Percentiles rank a stretch among this genome's conserved stretches.
Evolutionary conservation across 2,797 vertebrate genomes (phyloP).

Genomic region (Astyanax mexicanus): DNA sequence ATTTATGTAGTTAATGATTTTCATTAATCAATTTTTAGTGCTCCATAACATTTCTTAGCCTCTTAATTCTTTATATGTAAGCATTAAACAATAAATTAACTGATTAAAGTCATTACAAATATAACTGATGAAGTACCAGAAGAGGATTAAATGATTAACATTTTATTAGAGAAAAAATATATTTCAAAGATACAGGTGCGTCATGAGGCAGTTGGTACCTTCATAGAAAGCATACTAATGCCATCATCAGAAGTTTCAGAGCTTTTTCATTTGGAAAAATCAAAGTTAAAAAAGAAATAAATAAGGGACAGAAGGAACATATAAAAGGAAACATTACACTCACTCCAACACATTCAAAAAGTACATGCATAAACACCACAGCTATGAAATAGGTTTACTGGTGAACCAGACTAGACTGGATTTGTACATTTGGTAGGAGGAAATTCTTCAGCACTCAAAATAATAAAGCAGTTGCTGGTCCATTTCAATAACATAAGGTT

Average conservation of each 20-base stretch:
- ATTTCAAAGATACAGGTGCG: neutral
- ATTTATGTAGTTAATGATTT: too few relatives aligned
- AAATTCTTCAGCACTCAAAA: neutral
- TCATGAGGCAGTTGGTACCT: conserved; percentile 63
- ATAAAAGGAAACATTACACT: conserved; percentile 32
- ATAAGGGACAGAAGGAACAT: neutral
- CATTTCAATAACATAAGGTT: neutral
- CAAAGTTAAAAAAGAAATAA: neutral
- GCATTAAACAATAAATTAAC: too few relatives aligned
- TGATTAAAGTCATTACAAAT: too few relatives aligned
- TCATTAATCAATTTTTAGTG: too few relatives aligned
- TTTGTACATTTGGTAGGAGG: neutral
- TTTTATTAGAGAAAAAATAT: conserved; percentile 67
- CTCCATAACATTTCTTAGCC: too few relatives aligned
- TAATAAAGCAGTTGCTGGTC: neutral
- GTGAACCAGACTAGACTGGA: too few relatives aligned
- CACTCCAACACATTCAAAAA: neutral
- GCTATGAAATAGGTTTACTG: neutral
- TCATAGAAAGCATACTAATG: conserved; percentile 79
- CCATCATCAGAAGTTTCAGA: conserved; percentile 46
- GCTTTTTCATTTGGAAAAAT: conserved; percentile 46
- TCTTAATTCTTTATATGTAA: too few relatives aligned
- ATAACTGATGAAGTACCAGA: too few relatives aligned
- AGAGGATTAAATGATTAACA: neutral
- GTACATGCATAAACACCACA: neutral